Evolutionary conservation across 37 sponge, comb jelly and placozoan genomes (phyloP).

Genomic region (Dysidea cf. avara): DNA sequence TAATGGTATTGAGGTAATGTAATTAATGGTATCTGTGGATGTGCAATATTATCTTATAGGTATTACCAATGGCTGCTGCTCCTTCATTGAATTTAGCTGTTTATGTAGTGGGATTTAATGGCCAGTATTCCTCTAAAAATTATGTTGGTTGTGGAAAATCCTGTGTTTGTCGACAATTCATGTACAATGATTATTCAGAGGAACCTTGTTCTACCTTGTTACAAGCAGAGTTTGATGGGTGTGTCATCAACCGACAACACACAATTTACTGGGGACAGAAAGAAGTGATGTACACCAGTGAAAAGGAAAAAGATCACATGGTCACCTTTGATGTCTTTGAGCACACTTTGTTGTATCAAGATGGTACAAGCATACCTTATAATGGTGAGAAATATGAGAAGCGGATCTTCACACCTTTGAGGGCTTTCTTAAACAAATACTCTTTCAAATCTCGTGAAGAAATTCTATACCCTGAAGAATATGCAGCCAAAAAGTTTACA

Average conservation of each 20-base stretch:
- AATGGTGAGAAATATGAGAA: too few relatives aligned
- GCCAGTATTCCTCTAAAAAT: too few relatives aligned
- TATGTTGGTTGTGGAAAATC: too few relatives aligned
- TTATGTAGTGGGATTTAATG: too few relatives aligned
- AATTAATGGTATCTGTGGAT: too few relatives aligned
- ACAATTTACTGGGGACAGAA: conserved; percentile 68
- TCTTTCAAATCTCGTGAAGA: conserved; percentile 47
- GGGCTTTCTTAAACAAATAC: conserved; percentile 48
- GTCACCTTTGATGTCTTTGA: conserved; percentile 57
- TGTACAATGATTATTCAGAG: conserved; percentile 36
- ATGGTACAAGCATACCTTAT: conserved; percentile 49
- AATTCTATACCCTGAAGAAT: not conserved
- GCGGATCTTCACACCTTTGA: too few relatives aligned
- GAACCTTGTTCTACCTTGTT: conserved; percentile 53
- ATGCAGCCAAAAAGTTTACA: not conserved
- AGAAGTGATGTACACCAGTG: not conserved
- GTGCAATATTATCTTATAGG: too few relatives aligned
- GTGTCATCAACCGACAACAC: conserved; percentile 35
- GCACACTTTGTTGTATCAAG: conserved; percentile 69
- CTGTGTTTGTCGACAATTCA: conserved; percentile 70
- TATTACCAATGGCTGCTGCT: too few relatives aligned
- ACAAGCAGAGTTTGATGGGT: conserved; percentile 61
- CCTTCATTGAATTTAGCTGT: too few relatives aligned
- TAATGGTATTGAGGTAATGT: too few relatives aligned
- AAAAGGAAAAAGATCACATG: not conserved